Conservation (phyloP, 2,113 vertebrate genomes). For the Odocoileus hemionus region DNA sequence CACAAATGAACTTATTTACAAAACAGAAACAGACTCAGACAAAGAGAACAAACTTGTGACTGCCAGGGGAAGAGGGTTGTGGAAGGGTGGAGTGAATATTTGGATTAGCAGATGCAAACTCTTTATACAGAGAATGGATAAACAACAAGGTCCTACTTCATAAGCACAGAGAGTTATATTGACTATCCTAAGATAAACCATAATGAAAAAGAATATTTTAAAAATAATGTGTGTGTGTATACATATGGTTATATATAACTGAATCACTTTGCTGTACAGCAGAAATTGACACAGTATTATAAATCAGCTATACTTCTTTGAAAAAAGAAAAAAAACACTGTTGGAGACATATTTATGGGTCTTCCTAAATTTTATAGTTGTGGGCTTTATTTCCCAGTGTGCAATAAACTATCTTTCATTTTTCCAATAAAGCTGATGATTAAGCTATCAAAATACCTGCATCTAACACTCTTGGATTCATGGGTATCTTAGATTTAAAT, state of each 20-base stretch:
- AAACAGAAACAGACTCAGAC: background rate
- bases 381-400: background rate
- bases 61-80: too few relatives aligned
- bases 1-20: background rate
- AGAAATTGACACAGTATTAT: background rate
- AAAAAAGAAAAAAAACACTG: background rate
- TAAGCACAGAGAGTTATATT: background rate
- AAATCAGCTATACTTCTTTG: background rate
- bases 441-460: background rate
- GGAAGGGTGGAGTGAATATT: background rate
- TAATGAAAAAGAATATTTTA: background rate
- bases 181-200: background rate
- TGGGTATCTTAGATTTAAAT: background rate
- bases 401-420: background rate
- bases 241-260: background rate
- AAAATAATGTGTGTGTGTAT: background rate
- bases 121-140: too few relatives aligned
- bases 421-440: background rate
- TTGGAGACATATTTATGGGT: background rate
- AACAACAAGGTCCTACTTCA: background rate
- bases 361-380: background rate
- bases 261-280: background rate
- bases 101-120: background rate
- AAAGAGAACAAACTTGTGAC: background rate
- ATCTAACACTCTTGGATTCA: background rate